phyloP scores from a whole-genome alignment of 2,113 vertebrate species.

The Anseranas semipalmata region DNA sequence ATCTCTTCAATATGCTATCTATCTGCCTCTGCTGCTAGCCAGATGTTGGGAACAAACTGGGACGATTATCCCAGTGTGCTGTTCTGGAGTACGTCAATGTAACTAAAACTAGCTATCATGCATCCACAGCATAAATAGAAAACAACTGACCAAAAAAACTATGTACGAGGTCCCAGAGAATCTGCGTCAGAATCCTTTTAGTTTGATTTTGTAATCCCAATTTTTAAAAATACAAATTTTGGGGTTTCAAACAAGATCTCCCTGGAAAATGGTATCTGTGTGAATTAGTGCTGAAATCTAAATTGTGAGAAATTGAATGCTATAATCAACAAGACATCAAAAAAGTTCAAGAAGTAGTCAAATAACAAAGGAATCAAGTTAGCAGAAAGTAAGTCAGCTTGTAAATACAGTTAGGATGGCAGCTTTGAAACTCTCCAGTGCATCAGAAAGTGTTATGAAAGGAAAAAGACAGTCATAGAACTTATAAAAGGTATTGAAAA shows the following conservation, averaged over 20 bases:
- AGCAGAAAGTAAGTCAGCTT: background rate
- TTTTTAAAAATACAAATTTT: no score
- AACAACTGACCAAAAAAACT: background rate
- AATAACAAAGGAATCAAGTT: background rate
- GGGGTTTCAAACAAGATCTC: background rate
- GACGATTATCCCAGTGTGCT: background rate
- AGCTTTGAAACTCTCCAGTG: background rate
- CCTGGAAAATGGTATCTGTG: background rate
- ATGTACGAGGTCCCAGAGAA: background rate
- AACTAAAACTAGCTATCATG: background rate
- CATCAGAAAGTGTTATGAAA: background rate
- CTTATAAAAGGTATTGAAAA: background rate
- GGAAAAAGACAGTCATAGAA: background rate
- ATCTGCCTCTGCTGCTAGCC: slow-evolving; percentile 16
- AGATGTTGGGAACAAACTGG: slow-evolving; percentile 17
- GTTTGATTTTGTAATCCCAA: background rate
- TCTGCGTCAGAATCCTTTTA: background rate
- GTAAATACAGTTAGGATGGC: background rate
- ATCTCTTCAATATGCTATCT: background rate
- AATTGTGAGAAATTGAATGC: background rate
- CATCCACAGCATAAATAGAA: background rate
- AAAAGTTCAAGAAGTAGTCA: background rate
- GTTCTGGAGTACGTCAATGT: background rate
- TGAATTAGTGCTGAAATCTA: background rate
- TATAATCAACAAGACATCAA: background rate